phyloP scores from a whole-genome alignment of 2,888 invertebrate species.

The Aradus depressus region DNA sequence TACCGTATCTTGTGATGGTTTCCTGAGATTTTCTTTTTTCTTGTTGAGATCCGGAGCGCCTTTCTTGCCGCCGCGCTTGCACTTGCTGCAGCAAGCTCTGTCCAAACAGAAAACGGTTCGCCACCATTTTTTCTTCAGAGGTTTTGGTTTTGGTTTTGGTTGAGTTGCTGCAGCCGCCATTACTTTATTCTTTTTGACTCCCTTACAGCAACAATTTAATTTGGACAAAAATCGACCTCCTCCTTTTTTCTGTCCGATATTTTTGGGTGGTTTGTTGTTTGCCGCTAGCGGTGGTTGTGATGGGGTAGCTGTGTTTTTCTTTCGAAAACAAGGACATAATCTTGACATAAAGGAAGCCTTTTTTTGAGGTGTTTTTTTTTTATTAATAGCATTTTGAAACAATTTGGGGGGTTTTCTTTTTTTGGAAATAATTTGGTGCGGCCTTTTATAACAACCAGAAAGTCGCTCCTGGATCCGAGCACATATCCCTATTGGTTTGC shows the following conservation, averaged over 20 bases:
- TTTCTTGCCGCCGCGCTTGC: too few species aligned
- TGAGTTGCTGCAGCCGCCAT: too few species aligned
- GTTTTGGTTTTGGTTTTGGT: neutral
- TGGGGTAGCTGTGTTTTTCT: neutral
- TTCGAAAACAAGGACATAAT: too few species aligned
- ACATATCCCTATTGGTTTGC: neutral
- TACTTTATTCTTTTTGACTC: neutral
- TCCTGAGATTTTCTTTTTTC: too few species aligned
- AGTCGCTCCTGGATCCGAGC: conserved; percentile 7
- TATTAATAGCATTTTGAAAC: neutral
- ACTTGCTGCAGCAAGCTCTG: conserved; percentile 18
- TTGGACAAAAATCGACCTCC: conserved; percentile 5
- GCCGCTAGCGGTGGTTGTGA: neutral
- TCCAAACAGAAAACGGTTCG: conserved; percentile 19
- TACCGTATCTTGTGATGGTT: too few species aligned
- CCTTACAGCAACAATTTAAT: neutral
- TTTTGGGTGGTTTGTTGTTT: conserved; percentile 9
- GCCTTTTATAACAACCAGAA: conserved; percentile 6
- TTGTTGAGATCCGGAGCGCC: too few species aligned
- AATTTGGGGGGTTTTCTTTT: neutral
- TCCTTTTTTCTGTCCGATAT: conserved; percentile 12
- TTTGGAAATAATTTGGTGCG: too few species aligned
- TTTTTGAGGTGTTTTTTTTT: neutral
- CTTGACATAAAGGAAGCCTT: too few species aligned
- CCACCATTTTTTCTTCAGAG: conserved; percentile 7